Conservation (phyloP, 2,113 vertebrate species). For the Syrmaticus mikado region DNA sequence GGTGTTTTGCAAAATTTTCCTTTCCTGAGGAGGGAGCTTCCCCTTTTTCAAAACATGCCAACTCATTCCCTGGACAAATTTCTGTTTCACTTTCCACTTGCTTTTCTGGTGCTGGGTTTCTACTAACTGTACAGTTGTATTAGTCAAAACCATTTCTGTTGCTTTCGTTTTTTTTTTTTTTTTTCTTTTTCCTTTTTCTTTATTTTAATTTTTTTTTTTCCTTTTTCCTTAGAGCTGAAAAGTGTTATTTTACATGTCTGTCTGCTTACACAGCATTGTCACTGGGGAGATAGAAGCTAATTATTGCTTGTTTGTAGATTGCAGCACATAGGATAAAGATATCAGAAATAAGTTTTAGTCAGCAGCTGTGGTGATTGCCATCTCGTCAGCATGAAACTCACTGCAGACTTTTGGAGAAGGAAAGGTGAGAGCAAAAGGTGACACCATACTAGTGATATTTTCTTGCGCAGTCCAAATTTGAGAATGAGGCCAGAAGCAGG, state of each 20-base stretch:
- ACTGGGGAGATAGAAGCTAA: background rate
- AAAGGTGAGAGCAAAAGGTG: background rate
- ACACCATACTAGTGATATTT: background rate
- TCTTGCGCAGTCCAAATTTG: background rate
- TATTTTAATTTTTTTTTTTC: background rate
- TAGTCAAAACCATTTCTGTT: background rate
- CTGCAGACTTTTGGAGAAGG: background rate
- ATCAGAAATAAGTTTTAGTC: background rate
- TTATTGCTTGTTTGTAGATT: background rate
- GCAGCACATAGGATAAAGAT: background rate
- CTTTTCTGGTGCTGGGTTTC: background rate
- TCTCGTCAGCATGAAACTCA: background rate
- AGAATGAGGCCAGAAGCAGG: background rate
- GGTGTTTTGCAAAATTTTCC: background rate
- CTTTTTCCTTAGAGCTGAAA: background rate
- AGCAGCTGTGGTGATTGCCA: background rate
- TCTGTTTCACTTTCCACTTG: conserved; percentile 38
- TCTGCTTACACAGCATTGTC: background rate
- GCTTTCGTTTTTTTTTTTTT: background rate
- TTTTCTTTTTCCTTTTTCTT: background rate
- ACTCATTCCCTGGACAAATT: conserved; percentile 13
- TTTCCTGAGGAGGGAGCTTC: background rate
- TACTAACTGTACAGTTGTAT: background rate
- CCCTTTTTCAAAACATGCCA: background rate
- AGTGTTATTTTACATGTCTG: background rate